A percentile compares a stretch with the other conserved stretches of the same genome.
Evolutionary conservation across 1,140 invertebrate species (phyloP).

Genomic region (Heliconius eleuchia): DNA sequence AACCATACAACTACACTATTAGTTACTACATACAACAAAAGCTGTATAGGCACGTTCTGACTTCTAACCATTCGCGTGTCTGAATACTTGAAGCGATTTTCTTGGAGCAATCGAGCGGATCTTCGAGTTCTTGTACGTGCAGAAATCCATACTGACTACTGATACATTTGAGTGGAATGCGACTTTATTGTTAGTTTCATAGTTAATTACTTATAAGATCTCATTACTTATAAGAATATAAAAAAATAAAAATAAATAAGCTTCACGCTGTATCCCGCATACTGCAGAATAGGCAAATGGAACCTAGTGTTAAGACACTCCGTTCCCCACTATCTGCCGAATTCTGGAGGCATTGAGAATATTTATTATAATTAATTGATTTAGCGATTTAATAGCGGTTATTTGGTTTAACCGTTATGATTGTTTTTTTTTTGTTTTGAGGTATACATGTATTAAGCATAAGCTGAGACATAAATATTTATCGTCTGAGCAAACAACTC

Average conservation of each 20-base stretch:
- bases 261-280: neutral
- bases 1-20: neutral
- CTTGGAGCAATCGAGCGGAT: conserved; percentile 22
- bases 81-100: conserved; percentile 25
- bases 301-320: too few relatives aligned
- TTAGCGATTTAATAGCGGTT: too few relatives aligned
- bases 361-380: too few relatives aligned
- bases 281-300: neutral
- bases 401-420: too few relatives aligned
- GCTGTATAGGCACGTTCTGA: conserved; percentile 14
- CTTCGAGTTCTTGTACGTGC: conserved; percentile 17
- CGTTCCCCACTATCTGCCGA: too few relatives aligned
- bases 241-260: too few relatives aligned
- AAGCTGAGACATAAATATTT: too few relatives aligned
- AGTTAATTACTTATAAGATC: neutral
- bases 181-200: neutral
- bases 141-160: conserved; percentile 4
- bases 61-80: conserved; percentile 16
- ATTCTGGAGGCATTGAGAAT: too few relatives aligned
- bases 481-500: too few relatives aligned
- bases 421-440: too few relatives aligned
- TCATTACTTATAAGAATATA: neutral
- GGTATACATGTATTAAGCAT: too few relatives aligned
- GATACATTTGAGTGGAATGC: conserved; percentile 7
- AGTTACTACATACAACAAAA: neutral